Conservation (phyloP, 2,113 vertebrate species). For the Oncorhynchus mykiss region DNA sequence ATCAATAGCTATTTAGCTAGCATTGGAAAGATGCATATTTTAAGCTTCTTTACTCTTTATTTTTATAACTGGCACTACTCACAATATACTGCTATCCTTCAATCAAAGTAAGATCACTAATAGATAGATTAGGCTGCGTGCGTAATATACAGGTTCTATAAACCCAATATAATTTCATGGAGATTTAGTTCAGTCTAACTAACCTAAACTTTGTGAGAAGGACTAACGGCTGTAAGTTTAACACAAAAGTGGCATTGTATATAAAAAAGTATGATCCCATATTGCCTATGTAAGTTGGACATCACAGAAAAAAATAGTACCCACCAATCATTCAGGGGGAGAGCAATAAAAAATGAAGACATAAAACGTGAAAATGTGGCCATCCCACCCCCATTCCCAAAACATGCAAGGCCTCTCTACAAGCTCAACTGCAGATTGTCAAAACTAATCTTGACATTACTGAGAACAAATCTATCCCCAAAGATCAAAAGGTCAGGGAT, state of each 20-base stretch:
- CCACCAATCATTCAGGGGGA: background rate
- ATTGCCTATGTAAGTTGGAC: too few species aligned
- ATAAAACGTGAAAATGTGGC: conserved; percentile 1
- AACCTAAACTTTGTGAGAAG: too few species aligned
- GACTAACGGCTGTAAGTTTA: too few species aligned
- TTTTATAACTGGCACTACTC: too few species aligned
- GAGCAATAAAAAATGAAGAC: background rate
- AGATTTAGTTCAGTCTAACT: too few species aligned
- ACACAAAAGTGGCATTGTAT: too few species aligned
- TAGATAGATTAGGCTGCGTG: background rate
- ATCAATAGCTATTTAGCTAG: too few species aligned
- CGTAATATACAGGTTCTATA: background rate
- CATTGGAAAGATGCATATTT: too few species aligned
- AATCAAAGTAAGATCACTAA: background rate
- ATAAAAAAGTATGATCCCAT: too few species aligned
- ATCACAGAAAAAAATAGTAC: too few species aligned
- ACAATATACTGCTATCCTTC: too few species aligned
- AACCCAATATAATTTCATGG: background rate
- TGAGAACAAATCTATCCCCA: conserved; percentile 69
- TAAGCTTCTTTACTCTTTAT: too few species aligned
- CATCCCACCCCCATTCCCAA: conserved; percentile 13
- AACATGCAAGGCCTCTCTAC: background rate
- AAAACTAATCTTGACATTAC: conserved; percentile 65
- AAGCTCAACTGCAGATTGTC: conserved; percentile 63
- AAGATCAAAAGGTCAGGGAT: conserved; percentile 69